Evolutionary conservation across 2,797 vertebrate species (phyloP).

Genomic region (Cichlasoma orientale): DNA sequence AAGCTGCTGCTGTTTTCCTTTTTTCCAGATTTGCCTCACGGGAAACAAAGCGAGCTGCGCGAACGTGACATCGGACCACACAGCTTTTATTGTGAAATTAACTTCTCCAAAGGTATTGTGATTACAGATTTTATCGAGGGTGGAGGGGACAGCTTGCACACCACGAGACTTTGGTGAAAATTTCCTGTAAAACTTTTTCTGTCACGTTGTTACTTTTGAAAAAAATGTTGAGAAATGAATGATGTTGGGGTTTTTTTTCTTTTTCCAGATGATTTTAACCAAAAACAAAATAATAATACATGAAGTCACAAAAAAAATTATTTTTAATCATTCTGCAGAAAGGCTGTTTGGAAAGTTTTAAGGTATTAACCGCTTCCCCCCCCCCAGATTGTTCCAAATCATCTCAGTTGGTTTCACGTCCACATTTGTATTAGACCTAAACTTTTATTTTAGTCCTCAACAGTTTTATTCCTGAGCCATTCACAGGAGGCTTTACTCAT

Average conservation of each 20-base stretch:
- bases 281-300: background rate
- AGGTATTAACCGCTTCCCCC: background rate
- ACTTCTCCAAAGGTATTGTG: background rate
- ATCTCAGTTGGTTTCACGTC: background rate
- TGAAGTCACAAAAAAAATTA: background rate
- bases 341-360: background rate
- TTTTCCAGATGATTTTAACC: background rate
- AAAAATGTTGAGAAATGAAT: background rate
- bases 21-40: background rate
- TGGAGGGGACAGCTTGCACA: accelerated
- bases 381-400: too few species aligned
- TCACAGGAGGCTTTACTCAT: too few species aligned
- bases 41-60: background rate
- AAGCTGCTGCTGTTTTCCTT: accelerated
- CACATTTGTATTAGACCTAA: background rate
- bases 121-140: background rate
- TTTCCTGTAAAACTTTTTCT: background rate
- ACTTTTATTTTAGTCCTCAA: background rate
- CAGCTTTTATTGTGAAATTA: background rate
- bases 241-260: background rate
- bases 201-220: background rate
- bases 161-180: too few species aligned
- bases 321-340: too few species aligned
- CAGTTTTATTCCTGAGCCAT: background rate
- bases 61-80: background rate